Percentiles rank a stretch among this genome's conserved stretches.
Conservation (phyloP, 1,140 invertebrate genomes). For the Neuroterus valhalla region DNA sequence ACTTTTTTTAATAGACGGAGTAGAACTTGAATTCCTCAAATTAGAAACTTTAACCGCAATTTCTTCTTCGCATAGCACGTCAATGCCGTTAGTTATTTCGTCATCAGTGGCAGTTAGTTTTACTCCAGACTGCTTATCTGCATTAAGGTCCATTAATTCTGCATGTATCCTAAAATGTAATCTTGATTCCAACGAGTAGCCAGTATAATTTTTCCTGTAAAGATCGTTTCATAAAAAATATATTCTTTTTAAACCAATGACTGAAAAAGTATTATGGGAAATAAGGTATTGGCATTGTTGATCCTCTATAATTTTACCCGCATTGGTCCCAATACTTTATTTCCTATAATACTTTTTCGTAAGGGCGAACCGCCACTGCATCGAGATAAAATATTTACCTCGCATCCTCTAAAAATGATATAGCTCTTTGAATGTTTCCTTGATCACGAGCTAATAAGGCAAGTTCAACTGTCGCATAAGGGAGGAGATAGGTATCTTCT, state of each 20-base stretch:
- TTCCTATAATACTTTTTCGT: background rate
- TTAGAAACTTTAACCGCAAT: background rate
- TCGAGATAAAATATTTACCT: conserved; percentile 78
- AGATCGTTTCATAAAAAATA: conserved; percentile 46
- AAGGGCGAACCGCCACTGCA: background rate
- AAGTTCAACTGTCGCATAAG: conserved; percentile 91
- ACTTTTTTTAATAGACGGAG: background rate
- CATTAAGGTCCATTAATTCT: conserved; percentile 78
- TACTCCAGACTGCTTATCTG: background rate
- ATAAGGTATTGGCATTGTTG: background rate
- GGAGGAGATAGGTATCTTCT: conserved; percentile 89
- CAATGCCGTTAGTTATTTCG: background rate
- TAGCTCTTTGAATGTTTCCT: conserved; percentile 81
- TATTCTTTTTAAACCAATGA: conserved; percentile 15
- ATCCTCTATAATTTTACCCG: background rate
- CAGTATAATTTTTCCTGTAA: conserved; percentile 90
- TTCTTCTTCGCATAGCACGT: background rate
- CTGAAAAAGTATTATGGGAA: conserved; percentile 19
- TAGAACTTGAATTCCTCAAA: conserved; percentile 5
- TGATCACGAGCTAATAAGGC: conserved; percentile 85
- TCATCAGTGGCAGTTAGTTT: background rate
- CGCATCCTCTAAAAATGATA: conserved; percentile 86
- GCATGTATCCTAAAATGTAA: conserved; percentile 95
- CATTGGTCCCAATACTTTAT: background rate
- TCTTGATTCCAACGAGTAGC: conserved; percentile 91